A percentile compares a stretch with the other conserved stretches of the same genome.
Evolutionary conservation across 2,797 vertebrate species (phyloP).

Genomic region (Buphagus erythrorhynchus): DNA sequence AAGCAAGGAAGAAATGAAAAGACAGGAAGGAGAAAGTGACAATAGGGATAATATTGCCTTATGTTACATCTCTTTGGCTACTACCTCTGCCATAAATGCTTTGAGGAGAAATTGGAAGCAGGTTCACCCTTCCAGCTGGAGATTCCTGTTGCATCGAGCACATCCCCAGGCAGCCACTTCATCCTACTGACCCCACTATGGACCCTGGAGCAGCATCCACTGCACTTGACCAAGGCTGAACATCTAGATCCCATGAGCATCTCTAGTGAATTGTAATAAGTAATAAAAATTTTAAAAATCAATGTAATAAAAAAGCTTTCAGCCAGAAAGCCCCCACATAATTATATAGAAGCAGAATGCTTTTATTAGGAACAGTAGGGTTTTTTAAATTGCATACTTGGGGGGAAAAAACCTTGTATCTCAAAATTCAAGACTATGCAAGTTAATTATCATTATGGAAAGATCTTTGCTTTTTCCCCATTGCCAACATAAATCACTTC

Average conservation of each 20-base stretch:
- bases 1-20: not conserved
- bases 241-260: not conserved
- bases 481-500: not conserved
- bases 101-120: not conserved
- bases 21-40: not conserved
- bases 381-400: not conserved
- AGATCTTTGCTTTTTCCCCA: not conserved
- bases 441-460: not conserved
- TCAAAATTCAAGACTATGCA: not conserved
- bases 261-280: not conserved
- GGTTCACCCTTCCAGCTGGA: not conserved
- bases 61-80: not conserved
- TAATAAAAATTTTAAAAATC: not conserved
- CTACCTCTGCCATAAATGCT: not conserved
- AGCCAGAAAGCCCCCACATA: not conserved
- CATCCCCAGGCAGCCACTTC: not conserved
- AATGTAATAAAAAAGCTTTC: not conserved
- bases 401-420: accelerated
- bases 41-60: not conserved
- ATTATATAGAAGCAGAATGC: not conserved
- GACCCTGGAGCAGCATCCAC: not conserved
- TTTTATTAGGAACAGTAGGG: not conserved
- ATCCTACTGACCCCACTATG: not conserved
- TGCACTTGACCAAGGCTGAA: not conserved
- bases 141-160: not conserved